Conservation (phyloP, 2,113 vertebrate genomes). For the Gymnorhina tibicen region DNA sequence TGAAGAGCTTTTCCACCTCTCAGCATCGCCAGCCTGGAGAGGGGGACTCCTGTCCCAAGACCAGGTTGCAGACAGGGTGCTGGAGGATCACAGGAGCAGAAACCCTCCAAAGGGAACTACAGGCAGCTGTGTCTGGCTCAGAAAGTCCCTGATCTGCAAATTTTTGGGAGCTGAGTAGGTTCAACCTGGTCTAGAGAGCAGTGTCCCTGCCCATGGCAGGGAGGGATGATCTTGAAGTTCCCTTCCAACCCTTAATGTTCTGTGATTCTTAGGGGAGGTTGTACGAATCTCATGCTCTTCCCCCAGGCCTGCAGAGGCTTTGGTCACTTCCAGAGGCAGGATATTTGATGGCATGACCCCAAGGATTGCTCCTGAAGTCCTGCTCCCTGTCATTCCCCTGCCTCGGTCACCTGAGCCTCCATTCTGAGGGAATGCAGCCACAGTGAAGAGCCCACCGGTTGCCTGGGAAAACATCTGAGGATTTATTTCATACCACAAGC, state of each 20-base stretch:
- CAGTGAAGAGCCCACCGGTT: background rate
- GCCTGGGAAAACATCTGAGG: background rate
- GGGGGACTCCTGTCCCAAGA: background rate
- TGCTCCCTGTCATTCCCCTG: background rate
- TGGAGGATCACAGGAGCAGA: background rate
- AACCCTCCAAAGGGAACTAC: background rate
- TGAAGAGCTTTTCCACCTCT: background rate
- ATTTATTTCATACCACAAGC: constrained; percentile 33
- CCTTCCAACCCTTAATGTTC: background rate
- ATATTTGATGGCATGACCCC: background rate
- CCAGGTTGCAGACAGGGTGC: background rate
- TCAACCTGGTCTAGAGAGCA: background rate
- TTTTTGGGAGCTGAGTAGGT: background rate
- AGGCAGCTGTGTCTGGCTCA: background rate
- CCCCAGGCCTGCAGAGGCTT: background rate
- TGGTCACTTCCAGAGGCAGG: background rate
- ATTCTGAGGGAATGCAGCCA: background rate
- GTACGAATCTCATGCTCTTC: background rate
- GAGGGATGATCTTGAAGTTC: background rate
- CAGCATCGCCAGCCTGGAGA: background rate
- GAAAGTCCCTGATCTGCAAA: background rate
- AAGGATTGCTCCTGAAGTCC: background rate
- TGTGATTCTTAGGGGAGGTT: background rate
- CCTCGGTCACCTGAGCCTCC: background rate
- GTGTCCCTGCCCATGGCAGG: too few relatives aligned